Percentiles rank a stretch among this genome's conserved stretches.
phyloP scores from a whole-genome alignment of 2,888 invertebrate genomes.

The Eristalis pertinax region DNA sequence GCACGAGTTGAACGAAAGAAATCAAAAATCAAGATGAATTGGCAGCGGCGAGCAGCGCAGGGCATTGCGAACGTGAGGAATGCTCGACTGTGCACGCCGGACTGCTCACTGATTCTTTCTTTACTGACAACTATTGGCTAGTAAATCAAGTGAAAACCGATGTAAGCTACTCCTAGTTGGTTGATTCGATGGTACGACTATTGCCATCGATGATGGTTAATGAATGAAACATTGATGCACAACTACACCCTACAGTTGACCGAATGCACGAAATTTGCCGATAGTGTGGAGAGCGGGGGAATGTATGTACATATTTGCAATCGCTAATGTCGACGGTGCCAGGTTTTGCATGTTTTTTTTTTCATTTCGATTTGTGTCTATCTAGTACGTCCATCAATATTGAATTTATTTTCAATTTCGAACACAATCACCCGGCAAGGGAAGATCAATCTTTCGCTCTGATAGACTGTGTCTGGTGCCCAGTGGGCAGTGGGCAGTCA shows the following conservation, averaged over 20 bases:
- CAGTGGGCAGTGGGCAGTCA: constrained; percentile 3
- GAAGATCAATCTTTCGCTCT: constrained; percentile 57
- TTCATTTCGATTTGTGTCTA: constrained; percentile 44
- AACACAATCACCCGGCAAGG: constrained; percentile 21
- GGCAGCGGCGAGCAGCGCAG: background rate
- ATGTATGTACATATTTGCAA: too few relatives aligned
- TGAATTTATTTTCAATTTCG: constrained; percentile 66
- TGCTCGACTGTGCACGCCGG: background rate
- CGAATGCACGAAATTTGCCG: constrained; percentile 35
- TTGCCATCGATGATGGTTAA: constrained; percentile 26
- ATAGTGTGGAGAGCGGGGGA: background rate
- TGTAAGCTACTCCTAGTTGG: constrained; percentile 32
- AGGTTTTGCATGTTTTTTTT: constrained; percentile 49
- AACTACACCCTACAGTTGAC: constrained; percentile 10
- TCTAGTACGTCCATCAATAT: constrained; percentile 55
- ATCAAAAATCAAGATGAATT: constrained; percentile 71
- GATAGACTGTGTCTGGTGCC: constrained; percentile 17
- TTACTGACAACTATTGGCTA: constrained; percentile 38
- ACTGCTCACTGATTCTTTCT: constrained; percentile 10
- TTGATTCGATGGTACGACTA: constrained; percentile 14
- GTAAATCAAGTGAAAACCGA: constrained; percentile 54
- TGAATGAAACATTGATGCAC: constrained; percentile 29
- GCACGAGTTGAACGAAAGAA: constrained; percentile 64
- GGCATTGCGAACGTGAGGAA: constrained; percentile 35
- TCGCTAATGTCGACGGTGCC: constrained; percentile 31